phyloP scores from a whole-genome alignment of 2,113 vertebrate species.

The Chaenogobius annularis region DNA sequence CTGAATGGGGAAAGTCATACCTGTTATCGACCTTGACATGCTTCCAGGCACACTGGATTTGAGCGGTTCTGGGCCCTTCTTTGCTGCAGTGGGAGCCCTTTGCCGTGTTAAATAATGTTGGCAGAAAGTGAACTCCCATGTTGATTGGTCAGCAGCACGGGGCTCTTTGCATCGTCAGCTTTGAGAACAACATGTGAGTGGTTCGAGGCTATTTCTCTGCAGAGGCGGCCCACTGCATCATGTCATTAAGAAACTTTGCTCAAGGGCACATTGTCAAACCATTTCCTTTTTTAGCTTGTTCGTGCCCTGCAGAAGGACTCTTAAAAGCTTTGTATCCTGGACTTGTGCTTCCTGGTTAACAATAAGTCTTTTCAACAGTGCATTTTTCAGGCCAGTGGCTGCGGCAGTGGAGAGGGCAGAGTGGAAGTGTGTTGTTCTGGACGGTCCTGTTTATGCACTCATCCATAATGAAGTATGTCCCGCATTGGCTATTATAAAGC shows the following conservation, averaged over 20 bases:
- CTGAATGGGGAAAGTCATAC: conserved; percentile 18
- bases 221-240: conserved; percentile 17
- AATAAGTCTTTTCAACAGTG: conserved; percentile 65
- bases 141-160: conserved; percentile 55
- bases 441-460: conserved; percentile 17
- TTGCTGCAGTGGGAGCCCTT: conserved; percentile 18
- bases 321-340: conserved; percentile 61
- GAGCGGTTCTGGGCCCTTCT: background rate
- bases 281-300: conserved; percentile 9
- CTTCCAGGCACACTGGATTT: conserved; percentile 3
- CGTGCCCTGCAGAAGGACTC: conserved; percentile 21
- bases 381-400: conserved; percentile 53
- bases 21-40: conserved; percentile 44
- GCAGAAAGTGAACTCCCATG: conserved; percentile 29
- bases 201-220: conserved; percentile 22
- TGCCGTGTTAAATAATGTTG: conserved; percentile 2
- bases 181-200: conserved; percentile 24
- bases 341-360: conserved; percentile 69
- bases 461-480: conserved; percentile 25
- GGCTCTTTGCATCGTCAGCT: conserved; percentile 46
- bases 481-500: conserved; percentile 5
- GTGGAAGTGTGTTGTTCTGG: conserved; percentile 9
- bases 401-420: conserved; percentile 31
- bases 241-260: conserved; percentile 36
- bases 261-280: conserved; percentile 10